Evolutionary conservation across 2,797 vertebrate species (phyloP).

Genomic region (Eulemur albifrons): DNA sequence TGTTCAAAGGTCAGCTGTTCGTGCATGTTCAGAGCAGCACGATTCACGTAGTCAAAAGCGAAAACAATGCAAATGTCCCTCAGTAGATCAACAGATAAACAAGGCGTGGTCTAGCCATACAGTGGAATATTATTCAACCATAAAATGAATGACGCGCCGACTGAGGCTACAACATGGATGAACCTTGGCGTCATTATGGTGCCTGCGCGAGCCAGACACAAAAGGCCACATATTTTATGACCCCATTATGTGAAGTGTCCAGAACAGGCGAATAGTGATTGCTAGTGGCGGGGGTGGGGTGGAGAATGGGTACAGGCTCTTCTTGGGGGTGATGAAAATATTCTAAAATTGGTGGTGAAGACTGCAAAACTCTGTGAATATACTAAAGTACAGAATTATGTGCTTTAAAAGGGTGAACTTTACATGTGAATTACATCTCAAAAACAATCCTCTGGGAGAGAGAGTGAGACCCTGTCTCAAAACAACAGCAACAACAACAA

Average conservation of each 20-base stretch:
- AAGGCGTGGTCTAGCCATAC: not conserved
- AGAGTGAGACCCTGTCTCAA: not conserved
- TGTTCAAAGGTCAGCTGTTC: not conserved
- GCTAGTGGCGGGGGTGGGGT: not conserved
- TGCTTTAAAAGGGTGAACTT: not conserved
- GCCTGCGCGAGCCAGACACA: not conserved
- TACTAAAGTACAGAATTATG: not conserved
- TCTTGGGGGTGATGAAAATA: not conserved
- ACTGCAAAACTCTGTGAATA: not conserved
- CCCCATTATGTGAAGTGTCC: not conserved
- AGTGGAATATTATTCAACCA: not conserved
- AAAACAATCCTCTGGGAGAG: not conserved
- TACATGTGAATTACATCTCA: not conserved
- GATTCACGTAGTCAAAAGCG: not conserved
- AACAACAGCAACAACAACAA: not conserved
- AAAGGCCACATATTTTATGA: not conserved
- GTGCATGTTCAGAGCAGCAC: not conserved
- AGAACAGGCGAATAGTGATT: not conserved
- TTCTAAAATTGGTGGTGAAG: not conserved
- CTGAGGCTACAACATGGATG: not conserved
- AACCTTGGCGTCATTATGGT: too few relatives aligned
- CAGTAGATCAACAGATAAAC: not conserved
- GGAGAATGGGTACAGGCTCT: not conserved
- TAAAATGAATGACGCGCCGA: too few relatives aligned
- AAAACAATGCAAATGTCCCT: not conserved